phyloP scores from a whole-genome alignment of 2,113 vertebrate genomes.

The Uropsilus gracilis region DNA sequence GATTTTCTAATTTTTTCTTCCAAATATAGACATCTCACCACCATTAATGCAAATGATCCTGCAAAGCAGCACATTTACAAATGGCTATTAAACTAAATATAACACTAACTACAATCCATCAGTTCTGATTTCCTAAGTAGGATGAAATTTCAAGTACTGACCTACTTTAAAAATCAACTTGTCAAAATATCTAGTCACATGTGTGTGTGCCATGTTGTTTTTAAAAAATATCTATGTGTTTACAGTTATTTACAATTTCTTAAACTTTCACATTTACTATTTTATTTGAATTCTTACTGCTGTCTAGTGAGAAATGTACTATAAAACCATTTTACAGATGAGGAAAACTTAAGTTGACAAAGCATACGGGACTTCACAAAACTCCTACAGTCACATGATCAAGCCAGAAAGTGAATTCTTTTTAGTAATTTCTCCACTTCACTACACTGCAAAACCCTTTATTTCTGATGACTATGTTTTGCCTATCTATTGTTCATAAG shows the following conservation, averaged over 20 bases:
- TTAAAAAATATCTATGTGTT: not conserved
- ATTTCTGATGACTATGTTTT: not conserved
- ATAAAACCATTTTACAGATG: not conserved
- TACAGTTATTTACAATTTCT: not conserved
- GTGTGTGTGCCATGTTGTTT: conserved; percentile 35
- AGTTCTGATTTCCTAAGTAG: conserved; percentile 56
- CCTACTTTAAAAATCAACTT: conserved; percentile 70
- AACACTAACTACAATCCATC: conserved; percentile 45
- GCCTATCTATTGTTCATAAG: conserved; percentile 12
- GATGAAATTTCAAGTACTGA: conserved; percentile 59
- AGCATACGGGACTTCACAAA: not conserved
- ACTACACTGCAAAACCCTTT: not conserved
- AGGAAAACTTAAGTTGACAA: conserved; percentile 18
- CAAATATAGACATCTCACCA: conserved; percentile 68
- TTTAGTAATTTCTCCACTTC: not conserved
- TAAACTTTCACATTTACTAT: not conserved
- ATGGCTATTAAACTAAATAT: conserved; percentile 49
- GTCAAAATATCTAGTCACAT: conserved; percentile 54
- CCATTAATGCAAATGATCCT: conserved; percentile 48
- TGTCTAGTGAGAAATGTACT: conserved; percentile 22
- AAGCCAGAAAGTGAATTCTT: not conserved
- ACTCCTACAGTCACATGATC: not conserved
- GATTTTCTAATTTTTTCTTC: conserved; percentile 62
- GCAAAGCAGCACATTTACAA: not conserved
- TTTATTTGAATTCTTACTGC: conserved; percentile 23